These are phyloP conservation scores for Bubo bubo DNA, from an alignment of 2,113 vertebrate species.

Conservation along the genomic window DNA sequence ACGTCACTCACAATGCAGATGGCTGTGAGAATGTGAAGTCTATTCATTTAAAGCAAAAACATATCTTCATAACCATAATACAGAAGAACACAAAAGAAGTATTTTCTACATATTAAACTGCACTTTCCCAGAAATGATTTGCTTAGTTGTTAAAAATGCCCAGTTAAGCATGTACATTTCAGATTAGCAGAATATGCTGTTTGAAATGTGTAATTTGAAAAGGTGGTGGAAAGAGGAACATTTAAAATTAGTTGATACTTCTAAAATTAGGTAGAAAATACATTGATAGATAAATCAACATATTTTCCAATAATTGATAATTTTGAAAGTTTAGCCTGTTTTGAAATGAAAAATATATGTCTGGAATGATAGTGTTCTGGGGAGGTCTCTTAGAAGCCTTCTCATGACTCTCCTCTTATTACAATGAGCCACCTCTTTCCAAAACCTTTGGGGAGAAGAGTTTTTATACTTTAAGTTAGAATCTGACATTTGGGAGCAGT, in stretches of 20 bases:
- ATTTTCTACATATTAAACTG: background rate
- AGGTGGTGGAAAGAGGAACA: accelerated
- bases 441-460: background rate
- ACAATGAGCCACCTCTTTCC: background rate
- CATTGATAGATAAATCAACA: accelerated
- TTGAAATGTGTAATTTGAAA: background rate
- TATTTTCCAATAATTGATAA: background rate
- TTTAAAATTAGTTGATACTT: background rate
- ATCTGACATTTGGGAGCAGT: background rate
- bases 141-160: background rate
- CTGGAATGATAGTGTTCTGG: background rate
- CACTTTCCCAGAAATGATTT: background rate
- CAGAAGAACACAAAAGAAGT: background rate
- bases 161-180: background rate
- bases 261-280: background rate
- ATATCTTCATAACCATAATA: background rate
- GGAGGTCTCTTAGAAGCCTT: background rate
- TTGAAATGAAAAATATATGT: background rate
- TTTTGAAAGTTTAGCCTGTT: background rate
- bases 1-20: background rate
- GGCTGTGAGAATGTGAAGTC: background rate
- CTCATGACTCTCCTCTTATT: background rate
- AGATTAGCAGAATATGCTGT: background rate
- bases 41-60: background rate
- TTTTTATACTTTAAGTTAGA: background rate